Evolutionary conservation across 53 echinoderm and acorn worm genomes (phyloP).

Genomic region (Antedon mediterranea): DNA sequence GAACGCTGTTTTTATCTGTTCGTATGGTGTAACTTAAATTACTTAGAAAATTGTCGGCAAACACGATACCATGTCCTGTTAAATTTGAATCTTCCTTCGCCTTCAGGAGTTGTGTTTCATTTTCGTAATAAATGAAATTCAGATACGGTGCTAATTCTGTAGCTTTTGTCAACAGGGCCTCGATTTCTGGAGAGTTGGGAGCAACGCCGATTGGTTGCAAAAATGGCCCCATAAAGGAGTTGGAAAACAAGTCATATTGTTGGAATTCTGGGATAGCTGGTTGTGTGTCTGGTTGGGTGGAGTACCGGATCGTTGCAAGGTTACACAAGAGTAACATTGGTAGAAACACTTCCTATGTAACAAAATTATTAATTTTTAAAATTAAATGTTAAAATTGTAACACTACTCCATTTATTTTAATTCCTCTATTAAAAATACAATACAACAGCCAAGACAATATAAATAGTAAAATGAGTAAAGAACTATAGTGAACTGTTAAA

Average conservation of each 20-base stretch:
- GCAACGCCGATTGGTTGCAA: constrained; percentile 16
- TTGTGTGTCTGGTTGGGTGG: constrained; percentile 8
- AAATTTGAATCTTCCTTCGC: not conserved
- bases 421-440: too few species aligned
- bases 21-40: constrained; percentile 39
- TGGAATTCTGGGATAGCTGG: constrained; percentile 9
- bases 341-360: constrained; percentile 31
- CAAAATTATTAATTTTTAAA: not conserved
- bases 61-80: constrained; percentile 29
- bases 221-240: constrained; percentile 2
- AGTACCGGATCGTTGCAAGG: constrained; percentile 10
- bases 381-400: too few species aligned
- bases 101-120: constrained; percentile 5
- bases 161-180: not conserved
- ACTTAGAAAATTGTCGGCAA: constrained; percentile 22
- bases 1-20: constrained; percentile 5
- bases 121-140: constrained; percentile 11
- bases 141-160: constrained; percentile 1
- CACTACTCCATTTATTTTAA: too few species aligned
- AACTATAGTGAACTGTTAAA: too few species aligned
- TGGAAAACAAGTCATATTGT: not conserved
- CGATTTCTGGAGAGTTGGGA: constrained; percentile 1
- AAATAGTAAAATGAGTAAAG: too few species aligned
- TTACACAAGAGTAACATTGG: constrained; percentile 29
- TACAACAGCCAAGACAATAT: too few species aligned